phyloP scores from a whole-genome alignment of 2,797 vertebrate species.

The Cottoperca gobio region DNA sequence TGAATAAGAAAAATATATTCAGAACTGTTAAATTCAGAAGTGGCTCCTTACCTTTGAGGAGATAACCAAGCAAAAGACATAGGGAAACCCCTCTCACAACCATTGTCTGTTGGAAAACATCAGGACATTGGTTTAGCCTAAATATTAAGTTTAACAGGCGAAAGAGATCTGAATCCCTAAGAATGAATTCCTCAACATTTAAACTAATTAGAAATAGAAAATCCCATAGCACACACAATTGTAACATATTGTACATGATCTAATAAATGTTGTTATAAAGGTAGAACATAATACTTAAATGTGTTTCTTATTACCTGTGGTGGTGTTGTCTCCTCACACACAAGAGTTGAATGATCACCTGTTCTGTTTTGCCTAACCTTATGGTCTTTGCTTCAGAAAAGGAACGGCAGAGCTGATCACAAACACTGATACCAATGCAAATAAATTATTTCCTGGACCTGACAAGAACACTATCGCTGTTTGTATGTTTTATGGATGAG shows the following conservation, averaged over 20 bases:
- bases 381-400: conserved; percentile 22
- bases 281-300: neutral
- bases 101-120: conserved; percentile 45
- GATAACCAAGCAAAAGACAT: conserved; percentile 30
- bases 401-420: conserved; percentile 18
- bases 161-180: neutral
- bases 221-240: neutral
- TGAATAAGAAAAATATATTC: neutral
- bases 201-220: neutral
- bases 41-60: conserved; percentile 50
- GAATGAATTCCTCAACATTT: neutral
- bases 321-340: neutral
- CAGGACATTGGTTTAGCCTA: neutral
- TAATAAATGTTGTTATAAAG: neutral
- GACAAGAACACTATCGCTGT: conserved; percentile 37
- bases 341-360: conserved; percentile 5
- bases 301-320: conserved; percentile 49
- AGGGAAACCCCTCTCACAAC: neutral
- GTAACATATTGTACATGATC: no score
- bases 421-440: conserved; percentile 75
- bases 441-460: conserved; percentile 49
- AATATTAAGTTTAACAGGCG: neutral
- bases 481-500: conserved; percentile 19
- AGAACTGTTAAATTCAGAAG: neutral
- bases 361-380: conserved; percentile 53